Evolutionary conservation across 2,113 vertebrate species (phyloP), one percentile per base, ranked within the genome.

Genomic region (Microtus pennsylvanicus): DNA sequence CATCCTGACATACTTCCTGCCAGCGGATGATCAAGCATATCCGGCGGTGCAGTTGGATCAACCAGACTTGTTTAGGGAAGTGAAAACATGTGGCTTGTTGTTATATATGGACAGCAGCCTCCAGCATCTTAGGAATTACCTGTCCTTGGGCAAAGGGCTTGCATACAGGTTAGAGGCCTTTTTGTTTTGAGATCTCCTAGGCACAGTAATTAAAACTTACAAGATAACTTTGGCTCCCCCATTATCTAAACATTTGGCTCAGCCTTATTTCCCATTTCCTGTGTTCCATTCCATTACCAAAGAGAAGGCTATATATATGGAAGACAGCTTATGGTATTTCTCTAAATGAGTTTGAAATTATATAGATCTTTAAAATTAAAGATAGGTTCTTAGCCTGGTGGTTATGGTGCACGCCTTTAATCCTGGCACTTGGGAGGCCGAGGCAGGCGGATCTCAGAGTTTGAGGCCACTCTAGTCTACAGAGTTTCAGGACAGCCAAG

Each of bases 181-280:
- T 70, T n/a, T 72, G 69, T n/a, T 19, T 72, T n/a, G 35, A 35
- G 33, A 16, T 72, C 35, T 72, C 69, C 35, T 19, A 72, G 69
- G 30, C 69, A 72, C 69, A n/a, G 70, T 74, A 74, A 38, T 74
- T 38, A 74, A 74, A 74, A 22, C 35, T 72, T 72, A 70, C 35
- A 70, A 70, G 33, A n/a, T 70, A 70, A 35, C 13, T 72, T 72
- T 72, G 35, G 16, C 35, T 72, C 69, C n/a, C 16, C 19, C 19
- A 22, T 74, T 74, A 61, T 52, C 67, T 45, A 82, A 35, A 61
- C 13, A n/a, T 86, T 91, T 96, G 69, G 17, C 58, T 86, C 1
- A 13, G 77, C 72, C 69, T 93, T 83, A 76, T 45, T 87, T 94
- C 87, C 77, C 13, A 77, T 52, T 78, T 91, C 58, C 35, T 47